A percentile compares a stretch with the other conserved stretches of the same genome.
phyloP scores from a whole-genome alignment of 1,140 invertebrate species.

The Phocides pigmalion region DNA sequence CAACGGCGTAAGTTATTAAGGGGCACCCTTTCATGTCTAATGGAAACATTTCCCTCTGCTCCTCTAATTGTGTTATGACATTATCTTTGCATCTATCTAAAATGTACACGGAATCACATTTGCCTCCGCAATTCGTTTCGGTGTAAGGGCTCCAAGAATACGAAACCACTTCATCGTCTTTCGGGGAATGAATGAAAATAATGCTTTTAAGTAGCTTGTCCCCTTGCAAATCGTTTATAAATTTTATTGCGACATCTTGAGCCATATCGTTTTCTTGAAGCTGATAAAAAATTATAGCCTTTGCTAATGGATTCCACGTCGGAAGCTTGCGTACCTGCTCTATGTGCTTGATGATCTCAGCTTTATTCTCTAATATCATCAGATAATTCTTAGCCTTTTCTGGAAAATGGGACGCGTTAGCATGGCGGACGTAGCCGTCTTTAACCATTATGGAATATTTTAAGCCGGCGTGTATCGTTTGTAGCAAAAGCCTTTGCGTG shows the following conservation, averaged over 20 bases:
- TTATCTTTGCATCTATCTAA: constrained; percentile 75
- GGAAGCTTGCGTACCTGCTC: constrained; percentile 75
- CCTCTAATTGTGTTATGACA: constrained; percentile 57
- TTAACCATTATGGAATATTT: constrained; percentile 83
- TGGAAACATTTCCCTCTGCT: constrained; percentile 67
- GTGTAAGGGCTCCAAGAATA: constrained; percentile 79
- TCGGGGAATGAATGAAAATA: constrained; percentile 67
- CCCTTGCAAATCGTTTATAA: constrained; percentile 71
- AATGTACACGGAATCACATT: constrained; percentile 71
- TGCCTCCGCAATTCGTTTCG: constrained; percentile 71
- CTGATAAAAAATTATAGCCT: constrained; percentile 75
- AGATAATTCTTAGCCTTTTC: constrained; percentile 84
- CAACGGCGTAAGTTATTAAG: constrained; percentile 69
- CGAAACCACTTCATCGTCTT: constrained; percentile 61
- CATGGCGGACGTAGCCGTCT: constrained; percentile 73
- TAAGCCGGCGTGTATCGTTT: constrained; percentile 73
- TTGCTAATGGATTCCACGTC: constrained; percentile 81
- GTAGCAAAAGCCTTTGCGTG: constrained; percentile 68
- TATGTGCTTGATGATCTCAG: constrained; percentile 70
- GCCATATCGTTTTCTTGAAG: constrained; percentile 53
- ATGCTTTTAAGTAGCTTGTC: constrained; percentile 75
- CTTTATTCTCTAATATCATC: constrained; percentile 79
- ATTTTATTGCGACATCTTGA: constrained; percentile 58
- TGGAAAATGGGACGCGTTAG: constrained; percentile 81
- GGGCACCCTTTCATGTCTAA: constrained; percentile 75